These are phyloP conservation scores for Oostethus manadensis DNA, from an alignment of 2,113 vertebrate genomes.

Conservation along the genomic window DNA sequence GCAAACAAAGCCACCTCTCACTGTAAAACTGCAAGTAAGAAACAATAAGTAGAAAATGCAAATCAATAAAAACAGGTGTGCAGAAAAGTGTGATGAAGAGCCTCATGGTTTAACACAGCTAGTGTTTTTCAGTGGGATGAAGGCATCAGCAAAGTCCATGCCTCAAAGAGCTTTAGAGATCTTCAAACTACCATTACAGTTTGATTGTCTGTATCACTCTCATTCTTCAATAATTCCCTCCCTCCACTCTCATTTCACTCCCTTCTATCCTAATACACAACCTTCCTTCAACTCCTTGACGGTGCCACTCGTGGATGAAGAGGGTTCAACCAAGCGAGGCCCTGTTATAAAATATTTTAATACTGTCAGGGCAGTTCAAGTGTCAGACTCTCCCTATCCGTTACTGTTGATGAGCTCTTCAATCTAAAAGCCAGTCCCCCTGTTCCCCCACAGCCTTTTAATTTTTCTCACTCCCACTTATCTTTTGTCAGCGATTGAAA, in stretches of 20 bases:
- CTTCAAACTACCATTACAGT: slow-evolving; percentile 61
- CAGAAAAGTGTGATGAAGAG: slow-evolving; percentile 13
- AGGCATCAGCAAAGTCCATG: slow-evolving; percentile 46
- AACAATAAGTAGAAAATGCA: slow-evolving; percentile 2
- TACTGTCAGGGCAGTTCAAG: slow-evolving; percentile 72
- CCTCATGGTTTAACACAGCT: slow-evolving; percentile 37
- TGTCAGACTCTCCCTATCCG: slow-evolving; percentile 76
- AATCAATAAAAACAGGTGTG: slow-evolving; percentile 13
- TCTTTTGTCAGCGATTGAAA: slow-evolving; percentile 66
- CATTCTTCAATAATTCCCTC: slow-evolving; percentile 19
- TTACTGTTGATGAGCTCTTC: slow-evolving; percentile 73
- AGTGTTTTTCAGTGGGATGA: slow-evolving; percentile 33
- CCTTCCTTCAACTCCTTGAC: slow-evolving; percentile 39
- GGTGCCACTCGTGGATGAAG: slow-evolving; percentile 38
- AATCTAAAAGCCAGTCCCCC: slow-evolving; percentile 58
- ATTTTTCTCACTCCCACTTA: slow-evolving; percentile 65
- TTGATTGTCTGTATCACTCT: slow-evolving; percentile 71
- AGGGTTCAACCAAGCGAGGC: slow-evolving; percentile 71
- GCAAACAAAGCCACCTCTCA: neutral
- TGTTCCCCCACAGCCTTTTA: slow-evolving; percentile 47
- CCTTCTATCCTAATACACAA: slow-evolving; percentile 26
- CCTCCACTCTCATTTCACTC: slow-evolving; percentile 39
- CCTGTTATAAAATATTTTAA: slow-evolving; percentile 78
- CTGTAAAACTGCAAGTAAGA: no score
- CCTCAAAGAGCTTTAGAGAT: slow-evolving; percentile 59